Evolutionary conservation across 2,113 vertebrate species (phyloP), one percentile per base, ranked within the genome.

Genomic region (Oryctolagus cuniculus): DNA sequence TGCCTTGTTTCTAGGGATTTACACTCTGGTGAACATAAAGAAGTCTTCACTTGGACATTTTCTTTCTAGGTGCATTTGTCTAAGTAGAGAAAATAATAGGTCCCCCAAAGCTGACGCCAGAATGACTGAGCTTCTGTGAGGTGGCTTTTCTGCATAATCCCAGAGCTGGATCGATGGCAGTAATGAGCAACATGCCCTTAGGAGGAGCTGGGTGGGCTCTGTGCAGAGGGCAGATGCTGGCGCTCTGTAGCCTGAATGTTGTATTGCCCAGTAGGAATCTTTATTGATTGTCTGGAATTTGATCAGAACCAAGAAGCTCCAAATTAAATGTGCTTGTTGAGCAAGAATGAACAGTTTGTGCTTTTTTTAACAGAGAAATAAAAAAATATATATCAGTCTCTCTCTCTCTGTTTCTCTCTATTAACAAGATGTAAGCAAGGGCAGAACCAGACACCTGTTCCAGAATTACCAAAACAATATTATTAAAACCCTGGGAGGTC

Each of bases 241-340:
- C 87, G 81, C 74, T 29, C 82, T 95, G 86, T 53, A 69, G 44
- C 85, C 31, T 96, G 64, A 72, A 69, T 88, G 75, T 58, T 94
- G 97, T 97, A 83, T 67, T 0, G 0, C 80, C 90, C 88, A 79
- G 12, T 64, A 95, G 84, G 89, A 87, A 96, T 75, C 55, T 87
- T 94, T 97, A 84, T 89, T 95, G 73, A 83, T 95, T 63, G 78
- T 94, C 89, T 96, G 77, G 84, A 93, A 93, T 72, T 78, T 95
- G 73, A 85, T 96, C 55, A 49, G 70, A 94, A 75, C n/a, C 72
- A 95, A 94, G n/a, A 95, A 70, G 86, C 92, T 97, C 95, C 89
- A 64, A 96, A 97, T 95, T 87, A 91, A 95, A 97, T 97, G 81
- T 63, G n/a, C 10, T 93, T 93, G 11, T 74, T 96, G 36, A 87